A percentile compares a stretch with the other conserved stretches of the same genome.
phyloP scores from a whole-genome alignment of 2,888 invertebrate genomes.

The Mylabris sibirica region DNA sequence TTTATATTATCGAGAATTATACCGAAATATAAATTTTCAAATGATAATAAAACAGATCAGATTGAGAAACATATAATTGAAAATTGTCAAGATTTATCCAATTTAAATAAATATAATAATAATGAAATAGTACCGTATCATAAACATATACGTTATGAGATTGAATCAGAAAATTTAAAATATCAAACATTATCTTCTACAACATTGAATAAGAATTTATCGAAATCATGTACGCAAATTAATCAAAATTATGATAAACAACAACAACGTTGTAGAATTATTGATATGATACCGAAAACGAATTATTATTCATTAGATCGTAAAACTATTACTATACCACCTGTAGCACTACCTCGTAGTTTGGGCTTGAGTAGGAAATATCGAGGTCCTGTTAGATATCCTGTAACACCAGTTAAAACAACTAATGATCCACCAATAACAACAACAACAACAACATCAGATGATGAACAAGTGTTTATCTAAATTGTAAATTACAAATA shows the following conservation, averaged over 20 bases:
- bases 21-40: conserved; percentile 22
- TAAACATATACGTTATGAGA: conserved; percentile 60
- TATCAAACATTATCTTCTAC: conserved; percentile 10
- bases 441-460: conserved; percentile 63
- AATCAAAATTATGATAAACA: conserved; percentile 35
- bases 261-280: conserved; percentile 52
- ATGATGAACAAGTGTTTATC: conserved; percentile 73
- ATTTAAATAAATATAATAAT: conserved; percentile 49
- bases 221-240: conserved; percentile 55
- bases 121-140: conserved; percentile 55
- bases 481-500: conserved; percentile 44
- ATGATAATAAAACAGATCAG: conserved; percentile 41
- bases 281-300: conserved; percentile 56
- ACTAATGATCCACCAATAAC: conserved; percentile 39
- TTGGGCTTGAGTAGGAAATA: conserved; percentile 68
- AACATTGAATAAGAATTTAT: conserved; percentile 43
- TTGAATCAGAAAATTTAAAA: conserved; percentile 49
- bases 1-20: conserved; percentile 67
- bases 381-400: conserved; percentile 71
- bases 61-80: conserved; percentile 58
- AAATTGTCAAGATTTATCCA: conserved; percentile 56
- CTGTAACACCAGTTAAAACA: conserved; percentile 70
- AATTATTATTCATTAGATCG: conserved; percentile 46
- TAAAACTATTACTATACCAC: conserved; percentile 38
- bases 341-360: conserved; percentile 67